phyloP scores from a whole-genome alignment of 1,140 invertebrate species.

The Lepidostoma basale region DNA sequence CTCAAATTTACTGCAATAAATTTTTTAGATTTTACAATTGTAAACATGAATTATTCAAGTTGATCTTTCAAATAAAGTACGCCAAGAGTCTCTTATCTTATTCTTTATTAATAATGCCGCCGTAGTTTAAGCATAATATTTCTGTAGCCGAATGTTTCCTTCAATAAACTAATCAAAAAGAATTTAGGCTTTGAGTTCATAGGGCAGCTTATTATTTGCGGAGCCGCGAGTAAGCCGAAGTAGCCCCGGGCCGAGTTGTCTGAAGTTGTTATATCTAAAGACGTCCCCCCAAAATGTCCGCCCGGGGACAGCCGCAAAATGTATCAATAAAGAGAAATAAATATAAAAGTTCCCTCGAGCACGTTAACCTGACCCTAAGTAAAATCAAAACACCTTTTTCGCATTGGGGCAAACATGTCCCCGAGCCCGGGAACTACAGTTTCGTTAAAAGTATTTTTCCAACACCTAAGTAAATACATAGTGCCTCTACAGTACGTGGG shows the following conservation, averaged over 20 bases:
- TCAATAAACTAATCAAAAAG: no score
- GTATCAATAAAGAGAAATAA: constrained; percentile 38
- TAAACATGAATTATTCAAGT: no score
- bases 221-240: no score
- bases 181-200: no score
- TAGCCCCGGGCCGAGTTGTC: constrained; percentile 28
- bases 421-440: background rate
- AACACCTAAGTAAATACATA: constrained; percentile 9
- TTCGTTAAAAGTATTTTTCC: constrained; percentile 26
- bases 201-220: no score
- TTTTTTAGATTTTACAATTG: no score
- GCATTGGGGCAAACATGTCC: constrained; percentile 23
- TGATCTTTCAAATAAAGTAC: no score
- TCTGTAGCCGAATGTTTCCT: no score
- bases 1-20: no score
- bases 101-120: no score
- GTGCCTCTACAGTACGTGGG: background rate
- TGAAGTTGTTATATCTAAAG: constrained; percentile 31
- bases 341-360: constrained; percentile 38
- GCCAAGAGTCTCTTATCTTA: no score
- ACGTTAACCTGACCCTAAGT: constrained; percentile 40
- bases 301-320: background rate
- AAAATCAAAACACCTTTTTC: constrained; percentile 44
- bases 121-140: no score
- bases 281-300: background rate